Conservation (phyloP, 2,888 invertebrate species). For the Phengaris arion region DNA sequence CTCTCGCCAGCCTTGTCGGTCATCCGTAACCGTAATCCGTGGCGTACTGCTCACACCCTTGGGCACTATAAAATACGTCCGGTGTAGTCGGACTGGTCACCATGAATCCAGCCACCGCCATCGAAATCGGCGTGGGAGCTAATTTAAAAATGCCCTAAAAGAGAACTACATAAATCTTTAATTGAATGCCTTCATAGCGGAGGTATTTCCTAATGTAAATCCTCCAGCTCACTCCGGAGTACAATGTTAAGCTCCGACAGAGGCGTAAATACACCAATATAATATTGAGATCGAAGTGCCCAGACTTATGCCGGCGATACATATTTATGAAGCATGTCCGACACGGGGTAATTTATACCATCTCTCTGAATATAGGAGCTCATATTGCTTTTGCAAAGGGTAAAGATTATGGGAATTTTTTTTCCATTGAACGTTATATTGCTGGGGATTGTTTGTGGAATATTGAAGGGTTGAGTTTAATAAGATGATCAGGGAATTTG, state of each 20-base stretch:
- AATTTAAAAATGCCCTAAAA: no score
- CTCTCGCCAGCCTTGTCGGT: no score
- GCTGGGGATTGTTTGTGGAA: conserved; percentile 31
- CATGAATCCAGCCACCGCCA: no score
- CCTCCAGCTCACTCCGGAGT: not conserved
- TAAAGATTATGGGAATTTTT: conserved; percentile 38
- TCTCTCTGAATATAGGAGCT: conserved; percentile 40
- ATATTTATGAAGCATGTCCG: conserved; percentile 46
- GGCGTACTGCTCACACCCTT: no score
- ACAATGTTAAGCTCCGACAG: conserved; percentile 1
- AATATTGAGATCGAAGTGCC: conserved; percentile 39
- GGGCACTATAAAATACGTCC: no score
- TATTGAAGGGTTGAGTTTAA: conserved; percentile 30
- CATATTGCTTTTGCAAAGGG: conserved; percentile 39
- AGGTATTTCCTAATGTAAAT: not conserved
- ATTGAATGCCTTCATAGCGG: not conserved
- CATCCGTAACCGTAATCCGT: no score
- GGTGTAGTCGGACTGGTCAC: no score
- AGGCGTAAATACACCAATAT: conserved; percentile 32
- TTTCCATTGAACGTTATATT: conserved; percentile 36
- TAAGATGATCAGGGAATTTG: conserved; percentile 23
- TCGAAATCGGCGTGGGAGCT: no score
- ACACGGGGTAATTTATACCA: conserved; percentile 45
- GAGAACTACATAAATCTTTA: no score
- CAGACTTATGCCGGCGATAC: conserved; percentile 41